Conservation (phyloP, 2,797 vertebrate genomes). For the Poecile montanus region DNA sequence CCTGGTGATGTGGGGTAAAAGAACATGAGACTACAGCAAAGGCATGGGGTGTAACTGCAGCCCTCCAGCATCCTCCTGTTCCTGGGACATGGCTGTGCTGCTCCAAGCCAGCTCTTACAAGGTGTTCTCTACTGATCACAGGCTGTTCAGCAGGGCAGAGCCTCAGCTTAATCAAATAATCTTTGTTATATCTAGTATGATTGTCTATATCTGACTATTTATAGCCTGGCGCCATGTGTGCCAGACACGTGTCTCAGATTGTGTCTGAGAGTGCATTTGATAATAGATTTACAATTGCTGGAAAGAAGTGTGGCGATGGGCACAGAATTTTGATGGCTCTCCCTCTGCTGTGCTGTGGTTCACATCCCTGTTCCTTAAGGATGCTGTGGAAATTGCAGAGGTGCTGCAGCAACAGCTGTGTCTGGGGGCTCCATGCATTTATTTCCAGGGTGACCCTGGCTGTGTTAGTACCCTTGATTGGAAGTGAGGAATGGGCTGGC, state of each 20-base stretch:
- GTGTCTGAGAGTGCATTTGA: slow-evolving; percentile 12
- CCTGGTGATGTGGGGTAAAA: background rate
- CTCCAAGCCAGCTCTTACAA: background rate
- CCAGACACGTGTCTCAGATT: slow-evolving; percentile 1
- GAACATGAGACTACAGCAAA: background rate
- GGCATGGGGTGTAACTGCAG: background rate
- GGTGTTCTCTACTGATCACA: background rate
- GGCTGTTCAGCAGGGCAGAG: background rate
- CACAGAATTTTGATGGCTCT: background rate
- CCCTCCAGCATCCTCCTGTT: background rate
- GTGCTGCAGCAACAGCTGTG: background rate
- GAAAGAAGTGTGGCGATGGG: background rate
- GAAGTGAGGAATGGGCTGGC: background rate
- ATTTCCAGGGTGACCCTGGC: background rate
- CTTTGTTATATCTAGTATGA: background rate
- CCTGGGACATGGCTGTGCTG: background rate
- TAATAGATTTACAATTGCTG: slow-evolving; percentile 40
- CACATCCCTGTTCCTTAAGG: background rate
- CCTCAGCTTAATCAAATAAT: slow-evolving; percentile 26
- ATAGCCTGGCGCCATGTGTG: background rate
- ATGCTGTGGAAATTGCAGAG: background rate
- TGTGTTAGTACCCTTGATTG: background rate
- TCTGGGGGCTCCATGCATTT: background rate
- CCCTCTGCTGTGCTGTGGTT: background rate
- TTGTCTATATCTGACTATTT: slow-evolving; percentile 15